Base-by-base conservation (phyloP, 2,113 vertebrate species). In the Cyanistes caeruleus region DNA sequence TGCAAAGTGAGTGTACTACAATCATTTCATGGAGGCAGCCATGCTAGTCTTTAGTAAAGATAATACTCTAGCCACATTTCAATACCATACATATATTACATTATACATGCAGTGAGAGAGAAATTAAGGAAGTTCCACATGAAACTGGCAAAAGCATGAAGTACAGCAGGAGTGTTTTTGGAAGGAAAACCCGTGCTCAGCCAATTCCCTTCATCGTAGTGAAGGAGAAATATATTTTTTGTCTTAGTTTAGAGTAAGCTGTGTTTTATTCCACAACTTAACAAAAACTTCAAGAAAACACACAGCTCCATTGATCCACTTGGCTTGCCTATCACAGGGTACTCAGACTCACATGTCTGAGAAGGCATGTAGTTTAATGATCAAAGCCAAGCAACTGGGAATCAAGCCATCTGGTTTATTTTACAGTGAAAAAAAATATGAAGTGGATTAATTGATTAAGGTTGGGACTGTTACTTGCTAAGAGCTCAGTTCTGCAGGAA, bases 311-410 rank as follows among this genome's bases (percentile, higher is more conserved):
- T 52, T 94, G 93, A 95, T 62, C 37, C 33, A n/a, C 46, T 86
- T 69, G 84, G 64, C 72, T 81, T 84, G 46, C 31, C 56, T 60
- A 20, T 43, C 76, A 44, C 43, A 89, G 30, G 23, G 31, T 83
- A 80, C 55, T 56, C 51, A n/a, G 75, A 67, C 33, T 82, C 7
- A 0, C 37, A 41, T 64, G 37, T 77, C 75, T 78, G 33, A 84
- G 74, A 84, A 72, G 30, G 25, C 31, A 43, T 56, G 74, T 7
- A 77, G 49, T 84, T 74, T 77, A 91, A 46, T 46, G 58, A 90
- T 90, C 87, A 95, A 93, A 93, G 60, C 33, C 65, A 76, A 93
- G 58, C 1, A 27, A 90, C 82, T 73, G 69, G 95, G 76, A 93
- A 80, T 64, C 28, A 88, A 95, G 75, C 85, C 84, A 94, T 59